phyloP scores from a whole-genome alignment of 2,113 vertebrate species.

The Camelus dromedarius region DNA sequence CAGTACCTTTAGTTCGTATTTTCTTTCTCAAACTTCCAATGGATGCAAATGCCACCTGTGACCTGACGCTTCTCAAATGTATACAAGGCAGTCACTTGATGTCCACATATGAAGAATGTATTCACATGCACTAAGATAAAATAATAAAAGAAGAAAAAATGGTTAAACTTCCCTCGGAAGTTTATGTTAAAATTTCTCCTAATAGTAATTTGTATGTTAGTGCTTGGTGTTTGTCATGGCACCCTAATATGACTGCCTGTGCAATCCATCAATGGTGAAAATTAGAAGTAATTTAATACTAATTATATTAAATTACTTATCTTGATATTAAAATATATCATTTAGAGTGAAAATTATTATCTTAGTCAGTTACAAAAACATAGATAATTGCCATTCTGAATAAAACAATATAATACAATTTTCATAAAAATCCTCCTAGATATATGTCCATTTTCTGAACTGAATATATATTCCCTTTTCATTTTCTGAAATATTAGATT shows the following conservation, averaged over 20 bases:
- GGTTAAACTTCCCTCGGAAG: background rate
- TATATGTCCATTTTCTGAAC: background rate
- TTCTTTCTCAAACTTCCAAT: background rate
- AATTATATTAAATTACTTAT: constrained; percentile 51
- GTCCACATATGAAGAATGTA: background rate
- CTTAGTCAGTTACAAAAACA: constrained; percentile 9
- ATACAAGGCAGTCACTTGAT: background rate
- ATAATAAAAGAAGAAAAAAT: background rate
- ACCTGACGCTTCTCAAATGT: background rate
- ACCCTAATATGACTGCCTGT: background rate
- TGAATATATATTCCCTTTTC: background rate
- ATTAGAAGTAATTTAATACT: constrained; percentile 41
- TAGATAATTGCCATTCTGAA: constrained; percentile 15
- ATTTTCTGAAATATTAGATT: background rate
- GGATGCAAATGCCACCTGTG: background rate
- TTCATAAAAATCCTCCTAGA: background rate
- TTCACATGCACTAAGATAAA: background rate
- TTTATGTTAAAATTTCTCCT: background rate
- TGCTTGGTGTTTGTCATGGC: background rate
- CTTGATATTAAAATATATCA: constrained; percentile 11
- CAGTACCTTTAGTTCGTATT: background rate
- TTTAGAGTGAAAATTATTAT: constrained; percentile 42
- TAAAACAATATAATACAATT: background rate
- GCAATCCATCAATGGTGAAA: background rate
- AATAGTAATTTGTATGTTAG: background rate